Base-by-base conservation (phyloP, 1,140 invertebrate species). In the Drosophila quadrilineata region DNA sequence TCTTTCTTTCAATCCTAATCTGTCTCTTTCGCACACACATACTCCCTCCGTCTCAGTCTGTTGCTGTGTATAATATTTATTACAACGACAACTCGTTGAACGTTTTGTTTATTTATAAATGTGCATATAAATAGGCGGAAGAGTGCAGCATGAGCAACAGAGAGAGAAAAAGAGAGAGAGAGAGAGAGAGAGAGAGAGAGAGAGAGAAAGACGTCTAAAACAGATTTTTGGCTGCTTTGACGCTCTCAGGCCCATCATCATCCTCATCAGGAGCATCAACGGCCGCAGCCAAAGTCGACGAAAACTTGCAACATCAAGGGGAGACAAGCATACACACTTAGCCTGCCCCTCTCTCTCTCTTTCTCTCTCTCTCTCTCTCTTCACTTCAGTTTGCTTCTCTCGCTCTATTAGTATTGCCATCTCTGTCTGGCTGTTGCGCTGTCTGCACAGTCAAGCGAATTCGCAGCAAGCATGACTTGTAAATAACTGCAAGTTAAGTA, bases 381-480 rank as follows among this genome's bases (percentile, higher is more conserved):
- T n/a, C n/a, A n/a, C n/a, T n/a, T n/a, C n/a, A n/a, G n/a, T n/a
- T n/a, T n/a, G n/a, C n/a, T n/a, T n/a, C 41, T 10, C 19, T 3
- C 6, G 6, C 22, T 9, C 10, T 10, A n/a, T n/a, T n/a, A n/a
- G n/a, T n/a, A n/a, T n/a, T n/a, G n/a, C n/a, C n/a, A n/a, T n/a
- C n/a, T n/a, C n/a, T n/a, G n/a, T n/a, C n/a, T n/a, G n/a, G n/a
- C n/a, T n/a, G n/a, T n/a, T n/a, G n/a, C 12, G 22, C 58, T 46
- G 60, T 48, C 28, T 54, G 63, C 71, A 79, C 80, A 79, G 66
- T 79, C 74, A 79, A 85, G 79, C 79, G 66, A 77, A 87, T 84
- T 87, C 77, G 84, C 84, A 87, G 74, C 84, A 87, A 87, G 84
- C 84, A 87, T 87, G 84, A 87, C 84, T 87, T 87, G 84, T 87